Conservation (phyloP, 2,888 invertebrate genomes). For the Netelia fuscicornis region DNA sequence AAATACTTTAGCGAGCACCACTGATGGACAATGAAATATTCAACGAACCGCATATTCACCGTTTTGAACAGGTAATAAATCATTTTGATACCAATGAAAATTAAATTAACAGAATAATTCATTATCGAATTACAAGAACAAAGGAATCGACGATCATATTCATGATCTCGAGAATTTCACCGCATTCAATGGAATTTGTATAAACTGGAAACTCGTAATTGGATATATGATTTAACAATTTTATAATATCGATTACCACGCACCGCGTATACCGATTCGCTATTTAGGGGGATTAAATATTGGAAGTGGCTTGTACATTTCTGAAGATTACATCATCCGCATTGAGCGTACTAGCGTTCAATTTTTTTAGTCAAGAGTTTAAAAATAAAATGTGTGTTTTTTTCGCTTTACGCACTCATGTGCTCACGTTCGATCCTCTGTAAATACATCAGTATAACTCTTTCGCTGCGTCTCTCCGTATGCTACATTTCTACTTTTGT, state of each 20-base stretch:
- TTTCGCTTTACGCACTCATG: slow-evolving; percentile 1
- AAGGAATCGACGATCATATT: no score
- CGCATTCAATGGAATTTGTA: no score
- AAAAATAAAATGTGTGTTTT: neutral
- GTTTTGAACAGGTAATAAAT: neutral
- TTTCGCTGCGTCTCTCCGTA: slow-evolving; percentile 4
- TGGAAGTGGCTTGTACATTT: neutral
- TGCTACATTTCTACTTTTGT: slow-evolving; percentile 20
- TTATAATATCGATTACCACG: slow-evolving; percentile 4
- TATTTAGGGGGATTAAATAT: neutral
- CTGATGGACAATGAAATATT: slow-evolving; percentile 6
- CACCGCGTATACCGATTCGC: neutral
- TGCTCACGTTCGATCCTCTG: slow-evolving; percentile 1
- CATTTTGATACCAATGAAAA: slow-evolving; percentile 1
- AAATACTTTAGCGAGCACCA: neutral
- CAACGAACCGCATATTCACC: neutral
- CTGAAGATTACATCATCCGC: slow-evolving; percentile 15
- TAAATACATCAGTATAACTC: neutral
- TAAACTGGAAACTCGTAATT: no score
- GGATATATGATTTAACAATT: no score
- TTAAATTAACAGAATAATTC: neutral
- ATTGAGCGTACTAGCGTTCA: slow-evolving; percentile 23
- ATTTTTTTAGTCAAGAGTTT: neutral
- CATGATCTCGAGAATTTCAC: no score
- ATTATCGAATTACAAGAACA: neutral